These are phyloP conservation scores for Tetragnatha versicolor DNA, from an alignment of 1,140 invertebrate genomes.

Conservation along the genomic window DNA sequence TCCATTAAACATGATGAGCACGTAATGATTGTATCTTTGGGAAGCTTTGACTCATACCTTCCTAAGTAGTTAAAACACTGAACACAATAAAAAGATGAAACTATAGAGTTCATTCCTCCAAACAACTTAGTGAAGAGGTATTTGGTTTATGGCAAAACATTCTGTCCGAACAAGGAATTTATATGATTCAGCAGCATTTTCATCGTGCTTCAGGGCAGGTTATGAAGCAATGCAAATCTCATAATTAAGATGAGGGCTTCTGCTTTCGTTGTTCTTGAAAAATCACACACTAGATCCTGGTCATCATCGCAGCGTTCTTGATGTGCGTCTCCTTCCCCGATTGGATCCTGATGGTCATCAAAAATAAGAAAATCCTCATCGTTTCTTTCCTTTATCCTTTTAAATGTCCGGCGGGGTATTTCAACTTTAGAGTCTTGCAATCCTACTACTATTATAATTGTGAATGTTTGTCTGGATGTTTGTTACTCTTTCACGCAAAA, in stretches of 20 bases:
- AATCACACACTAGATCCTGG: no score
- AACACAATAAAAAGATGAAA: background rate
- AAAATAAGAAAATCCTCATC: no score
- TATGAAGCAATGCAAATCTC: background rate
- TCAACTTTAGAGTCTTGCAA: no score
- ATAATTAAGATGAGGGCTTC: background rate
- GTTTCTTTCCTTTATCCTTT: no score
- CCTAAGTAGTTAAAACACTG: background rate
- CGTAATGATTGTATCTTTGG: background rate
- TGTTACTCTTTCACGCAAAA: no score
- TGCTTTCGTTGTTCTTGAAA: background rate
- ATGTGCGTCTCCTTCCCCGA: no score
- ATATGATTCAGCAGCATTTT: background rate
- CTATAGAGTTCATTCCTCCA: background rate
- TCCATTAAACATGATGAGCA: background rate
- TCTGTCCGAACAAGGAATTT: background rate
- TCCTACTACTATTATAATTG: no score
- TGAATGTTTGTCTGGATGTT: no score
- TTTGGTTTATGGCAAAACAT: background rate
- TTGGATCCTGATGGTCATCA: no score
- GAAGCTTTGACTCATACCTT: background rate
- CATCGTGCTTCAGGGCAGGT: background rate
- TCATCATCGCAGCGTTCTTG: no score
- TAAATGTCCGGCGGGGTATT: no score
- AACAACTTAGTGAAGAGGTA: background rate